Base-by-base conservation (phyloP, 1,140 invertebrate species). In the Lepidurus arcticus region DNA sequence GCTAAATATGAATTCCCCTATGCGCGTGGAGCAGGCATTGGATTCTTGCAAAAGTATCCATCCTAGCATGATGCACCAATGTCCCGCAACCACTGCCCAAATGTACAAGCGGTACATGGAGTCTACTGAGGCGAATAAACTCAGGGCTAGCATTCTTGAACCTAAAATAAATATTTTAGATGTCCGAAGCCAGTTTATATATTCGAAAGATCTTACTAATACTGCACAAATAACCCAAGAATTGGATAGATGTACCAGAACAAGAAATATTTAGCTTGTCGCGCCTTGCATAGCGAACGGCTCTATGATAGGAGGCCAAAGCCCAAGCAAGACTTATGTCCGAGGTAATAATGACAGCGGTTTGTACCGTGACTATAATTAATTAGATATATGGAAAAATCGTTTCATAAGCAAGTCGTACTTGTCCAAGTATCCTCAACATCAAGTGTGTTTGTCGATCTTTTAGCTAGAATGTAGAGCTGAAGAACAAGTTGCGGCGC, bases 401-500 rank as follows among this genome's bases (percentile, higher is more conserved):
- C 65, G 11, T 76, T 76, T 21, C 7, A 78, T 44, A 85, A 84
- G 79, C 85, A 83, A 81, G 85, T 82, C 80, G 82, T 84, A 45
- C 84, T 83, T 78, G 82, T 81, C 10, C 76, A 73, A 42, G 43
- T 84, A 83, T 43, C 53, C 47, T 79, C 75, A 43, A 77, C 24
- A 34, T 34, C n/a, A 24, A 42, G 65, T 26, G 44, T 43, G 74
- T 65, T 65, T 9, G 53, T 65, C 53, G 88, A 81, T 81, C 88
- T 84, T 79, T 86, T 83, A 89, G 85, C 82, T 89, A 88, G 80
- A 90, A 90, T 82, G 89, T 91, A 88, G 43, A 94, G 86, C 85
- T 95, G 94, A 78, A 96, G 85, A 65, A 95, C 91, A 81, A 94
- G 90, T 83, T 96, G 94, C 7, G 94, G 94, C 0, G 93, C 94